Evolutionary conservation across 2,797 vertebrate species (phyloP).

Genomic region (Sylvilagus floridanus): DNA sequence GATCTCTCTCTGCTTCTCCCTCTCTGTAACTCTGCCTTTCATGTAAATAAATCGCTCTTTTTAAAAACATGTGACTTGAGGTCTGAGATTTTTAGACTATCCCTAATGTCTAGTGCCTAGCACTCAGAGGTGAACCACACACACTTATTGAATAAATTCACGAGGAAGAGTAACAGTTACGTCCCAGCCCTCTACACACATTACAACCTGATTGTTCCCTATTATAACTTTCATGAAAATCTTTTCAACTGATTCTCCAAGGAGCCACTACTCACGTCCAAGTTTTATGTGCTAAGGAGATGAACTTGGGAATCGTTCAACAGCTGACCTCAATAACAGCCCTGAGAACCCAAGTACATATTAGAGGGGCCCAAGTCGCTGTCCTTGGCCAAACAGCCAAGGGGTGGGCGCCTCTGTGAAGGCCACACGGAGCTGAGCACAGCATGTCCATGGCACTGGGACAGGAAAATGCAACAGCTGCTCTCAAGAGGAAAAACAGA

Average conservation of each 20-base stretch:
- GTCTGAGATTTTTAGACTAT: background rate
- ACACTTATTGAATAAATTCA: background rate
- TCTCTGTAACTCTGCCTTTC: too few species aligned
- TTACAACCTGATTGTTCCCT: background rate
- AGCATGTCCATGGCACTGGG: conserved; percentile 39
- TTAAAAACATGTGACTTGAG: background rate
- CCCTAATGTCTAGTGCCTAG: background rate
- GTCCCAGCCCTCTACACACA: background rate
- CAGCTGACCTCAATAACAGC: conserved; percentile 9
- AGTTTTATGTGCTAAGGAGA: conserved; percentile 7
- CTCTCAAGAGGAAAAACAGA: background rate
- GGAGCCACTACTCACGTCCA: background rate
- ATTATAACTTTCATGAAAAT: background rate
- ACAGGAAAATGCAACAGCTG: conserved; percentile 51
- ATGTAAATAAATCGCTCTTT: too few species aligned
- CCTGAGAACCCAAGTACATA: background rate
- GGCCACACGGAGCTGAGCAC: background rate
- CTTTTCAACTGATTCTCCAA: background rate
- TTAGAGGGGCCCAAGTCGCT: background rate
- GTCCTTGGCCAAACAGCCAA: background rate
- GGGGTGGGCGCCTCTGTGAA: background rate
- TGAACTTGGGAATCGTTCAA: conserved; percentile 5
- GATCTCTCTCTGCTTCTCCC: too few species aligned
- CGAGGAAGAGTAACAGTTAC: background rate
- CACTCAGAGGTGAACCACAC: background rate